Evolutionary conservation across 2,797 vertebrate genomes (phyloP).

Genomic region (Gorsachius magnificus): DNA sequence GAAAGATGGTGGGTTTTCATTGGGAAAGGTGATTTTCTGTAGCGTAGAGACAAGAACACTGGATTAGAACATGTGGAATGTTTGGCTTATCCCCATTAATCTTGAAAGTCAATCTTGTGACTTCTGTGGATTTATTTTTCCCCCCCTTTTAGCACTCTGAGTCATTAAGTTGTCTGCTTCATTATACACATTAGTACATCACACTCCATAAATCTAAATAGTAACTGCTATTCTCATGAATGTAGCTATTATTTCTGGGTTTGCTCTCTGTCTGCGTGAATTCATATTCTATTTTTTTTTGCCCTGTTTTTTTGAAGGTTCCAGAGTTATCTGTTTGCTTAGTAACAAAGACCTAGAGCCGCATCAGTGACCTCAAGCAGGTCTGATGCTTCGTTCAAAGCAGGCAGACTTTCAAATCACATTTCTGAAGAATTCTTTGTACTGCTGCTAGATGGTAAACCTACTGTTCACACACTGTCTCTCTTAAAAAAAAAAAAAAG

Average conservation of each 20-base stretch:
- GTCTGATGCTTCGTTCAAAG: background rate
- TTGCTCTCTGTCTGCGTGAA: background rate
- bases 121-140: conserved; percentile 28
- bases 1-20: background rate
- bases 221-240: conserved; percentile 13
- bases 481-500: fast-evolving
- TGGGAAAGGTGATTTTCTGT: conserved; percentile 38
- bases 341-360: background rate
- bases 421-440: background rate
- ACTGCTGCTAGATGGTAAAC: background rate
- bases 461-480: background rate
- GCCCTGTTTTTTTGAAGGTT: background rate
- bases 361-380: background rate
- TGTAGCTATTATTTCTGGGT: conserved; percentile 18
- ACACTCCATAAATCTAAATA: conserved; percentile 50
- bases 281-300: background rate
- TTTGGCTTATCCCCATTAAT: conserved; percentile 52
- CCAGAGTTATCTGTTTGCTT: background rate
- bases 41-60: background rate
- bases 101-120: conserved; percentile 29
- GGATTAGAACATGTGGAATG: conserved; percentile 51
- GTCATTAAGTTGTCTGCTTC: conserved; percentile 56
- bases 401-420: background rate
- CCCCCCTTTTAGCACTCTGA: conserved; percentile 38
- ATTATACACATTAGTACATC: conserved; percentile 21